Evolutionary conservation across 2,113 vertebrate genomes (phyloP).

Genomic region (Solea senegalensis): DNA sequence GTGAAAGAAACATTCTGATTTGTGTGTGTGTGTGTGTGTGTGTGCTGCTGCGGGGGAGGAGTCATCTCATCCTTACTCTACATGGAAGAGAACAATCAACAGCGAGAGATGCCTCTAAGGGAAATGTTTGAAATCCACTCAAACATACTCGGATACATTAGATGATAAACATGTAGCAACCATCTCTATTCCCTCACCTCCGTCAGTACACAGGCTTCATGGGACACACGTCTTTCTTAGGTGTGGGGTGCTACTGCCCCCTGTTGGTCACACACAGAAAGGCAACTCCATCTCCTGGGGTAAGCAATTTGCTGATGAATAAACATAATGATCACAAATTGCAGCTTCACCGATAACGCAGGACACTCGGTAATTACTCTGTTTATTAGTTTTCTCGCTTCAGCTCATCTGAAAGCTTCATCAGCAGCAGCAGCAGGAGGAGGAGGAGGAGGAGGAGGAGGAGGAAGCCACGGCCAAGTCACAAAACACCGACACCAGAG

Average conservation of each 20-base stretch:
- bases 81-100: constrained; percentile 37
- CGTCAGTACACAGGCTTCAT: background rate
- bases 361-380: constrained; percentile 70
- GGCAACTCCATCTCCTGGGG: background rate
- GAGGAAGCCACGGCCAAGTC: constrained; percentile 42
- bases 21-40: background rate
- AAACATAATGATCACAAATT: constrained; percentile 36
- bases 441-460: constrained; percentile 48
- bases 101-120: constrained; percentile 55
- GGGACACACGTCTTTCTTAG: background rate
- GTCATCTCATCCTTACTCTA: constrained; percentile 30
- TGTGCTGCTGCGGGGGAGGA: constrained; percentile 44
- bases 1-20: no score
- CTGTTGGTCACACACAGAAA: constrained; percentile 26
- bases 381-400: constrained; percentile 70
- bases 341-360: constrained; percentile 19
- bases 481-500: background rate
- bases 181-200: constrained; percentile 33
- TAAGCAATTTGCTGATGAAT: constrained; percentile 59
- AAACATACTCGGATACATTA: constrained; percentile 51
- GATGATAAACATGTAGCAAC: constrained; percentile 47
- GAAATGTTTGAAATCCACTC: constrained; percentile 65
- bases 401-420: constrained; percentile 61
- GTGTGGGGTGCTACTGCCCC: constrained; percentile 71
- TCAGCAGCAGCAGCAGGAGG: constrained; percentile 32